Conservation (phyloP, 2,888 invertebrate species). For the Notodromas monacha region DNA sequence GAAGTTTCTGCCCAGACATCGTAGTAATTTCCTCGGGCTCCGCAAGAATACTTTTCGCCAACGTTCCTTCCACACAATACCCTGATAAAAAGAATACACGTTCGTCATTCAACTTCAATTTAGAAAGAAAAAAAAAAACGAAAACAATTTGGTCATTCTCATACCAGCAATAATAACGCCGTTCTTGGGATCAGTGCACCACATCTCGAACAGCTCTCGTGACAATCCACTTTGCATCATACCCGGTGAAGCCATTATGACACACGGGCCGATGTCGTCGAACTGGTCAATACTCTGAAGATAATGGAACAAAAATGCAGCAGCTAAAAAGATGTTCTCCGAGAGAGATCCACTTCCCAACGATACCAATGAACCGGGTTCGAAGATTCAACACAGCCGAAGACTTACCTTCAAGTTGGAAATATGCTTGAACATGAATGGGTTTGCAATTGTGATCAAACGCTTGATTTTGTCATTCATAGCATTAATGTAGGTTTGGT, state of each 20-base stretch:
- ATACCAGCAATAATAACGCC: slow-evolving; percentile 88
- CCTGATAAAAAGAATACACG: slow-evolving; percentile 17
- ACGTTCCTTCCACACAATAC: slow-evolving; percentile 60
- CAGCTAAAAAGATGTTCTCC: neutral
- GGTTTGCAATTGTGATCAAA: slow-evolving; percentile 90
- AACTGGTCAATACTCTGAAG: slow-evolving; percentile 83
- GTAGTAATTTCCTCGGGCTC: slow-evolving; percentile 92
- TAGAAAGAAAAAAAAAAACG: neutral
- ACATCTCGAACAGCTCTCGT: slow-evolving; percentile 81
- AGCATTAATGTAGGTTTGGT: slow-evolving; percentile 95
- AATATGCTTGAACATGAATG: slow-evolving; percentile 92
- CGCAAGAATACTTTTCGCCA: slow-evolving; percentile 66
- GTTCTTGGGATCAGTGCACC: slow-evolving; percentile 94
- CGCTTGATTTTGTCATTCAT: slow-evolving; percentile 92
- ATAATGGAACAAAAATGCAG: slow-evolving; percentile 7
- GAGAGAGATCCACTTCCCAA: neutral
- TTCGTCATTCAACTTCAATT: slow-evolving; percentile 5
- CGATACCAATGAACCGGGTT: no score
- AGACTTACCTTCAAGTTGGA: slow-evolving; percentile 42
- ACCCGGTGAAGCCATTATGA: slow-evolving; percentile 96
- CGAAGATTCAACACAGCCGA: slow-evolving; percentile 2
- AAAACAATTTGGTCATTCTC: neutral
- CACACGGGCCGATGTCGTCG: slow-evolving; percentile 95
- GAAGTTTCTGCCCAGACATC: slow-evolving; percentile 76
- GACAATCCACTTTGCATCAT: slow-evolving; percentile 99